phyloP scores from a whole-genome alignment of 2,797 vertebrate species.

The Staurois parvus region DNA sequence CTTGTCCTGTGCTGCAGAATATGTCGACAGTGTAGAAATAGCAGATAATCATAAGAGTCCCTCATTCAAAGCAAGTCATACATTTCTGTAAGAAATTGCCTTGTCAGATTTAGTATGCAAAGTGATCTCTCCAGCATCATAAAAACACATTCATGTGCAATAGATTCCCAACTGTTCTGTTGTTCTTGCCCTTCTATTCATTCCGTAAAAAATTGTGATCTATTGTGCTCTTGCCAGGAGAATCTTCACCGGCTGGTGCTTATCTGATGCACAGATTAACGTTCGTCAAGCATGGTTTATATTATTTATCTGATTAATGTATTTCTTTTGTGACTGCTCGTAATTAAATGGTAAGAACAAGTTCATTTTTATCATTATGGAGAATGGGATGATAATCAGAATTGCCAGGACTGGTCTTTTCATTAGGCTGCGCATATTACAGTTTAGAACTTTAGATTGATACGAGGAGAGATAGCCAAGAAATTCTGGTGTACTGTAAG shows the following conservation, averaged over 20 bases:
- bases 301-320: slow-evolving; percentile 41
- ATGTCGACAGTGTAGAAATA: slow-evolving; percentile 24
- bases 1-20: slow-evolving; percentile 7
- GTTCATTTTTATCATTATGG: slow-evolving; percentile 36
- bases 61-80: slow-evolving; percentile 2
- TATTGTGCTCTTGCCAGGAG: slow-evolving; percentile 12
- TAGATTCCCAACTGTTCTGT: not conserved
- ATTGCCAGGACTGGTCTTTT: slow-evolving; percentile 13
- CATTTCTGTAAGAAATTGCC: slow-evolving; percentile 9
- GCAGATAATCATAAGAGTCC: slow-evolving; percentile 12
- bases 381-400: slow-evolving; percentile 32
- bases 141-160: not conserved
- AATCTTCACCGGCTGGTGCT: slow-evolving; percentile 2
- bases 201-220: not conserved
- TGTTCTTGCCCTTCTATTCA: not conserved
- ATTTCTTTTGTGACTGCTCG: slow-evolving; percentile 30
- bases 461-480: not conserved
- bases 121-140: slow-evolving; percentile 7
- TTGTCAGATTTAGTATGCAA: slow-evolving; percentile 27
- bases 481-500: not conserved
- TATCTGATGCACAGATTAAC: slow-evolving; percentile 33
- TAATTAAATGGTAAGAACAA: slow-evolving; percentile 37
- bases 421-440: slow-evolving; percentile 29
- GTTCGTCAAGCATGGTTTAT: slow-evolving; percentile 9
- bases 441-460: not conserved